Evolutionary conservation across 2,113 vertebrate genomes (phyloP).

Genomic region (Cyphomyrus discorhynchus): DNA sequence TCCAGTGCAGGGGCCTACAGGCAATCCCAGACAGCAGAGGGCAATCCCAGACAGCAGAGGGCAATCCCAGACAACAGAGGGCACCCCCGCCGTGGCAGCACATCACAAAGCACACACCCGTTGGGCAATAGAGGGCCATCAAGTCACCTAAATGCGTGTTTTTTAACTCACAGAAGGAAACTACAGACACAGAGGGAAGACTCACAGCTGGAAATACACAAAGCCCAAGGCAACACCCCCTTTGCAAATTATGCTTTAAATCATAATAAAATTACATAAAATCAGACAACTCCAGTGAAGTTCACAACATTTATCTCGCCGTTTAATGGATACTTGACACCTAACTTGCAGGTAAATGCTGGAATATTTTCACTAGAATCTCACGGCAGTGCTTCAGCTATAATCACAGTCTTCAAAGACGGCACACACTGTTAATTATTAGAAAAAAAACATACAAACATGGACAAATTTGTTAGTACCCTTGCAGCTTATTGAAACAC

Average conservation of each 20-base stretch:
- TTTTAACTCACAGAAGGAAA: neutral
- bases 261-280: neutral
- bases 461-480: too few relatives aligned
- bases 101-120: neutral
- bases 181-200: neutral
- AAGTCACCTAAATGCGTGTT: neutral
- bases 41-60: too few relatives aligned
- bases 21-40: neutral
- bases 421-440: neutral
- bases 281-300: neutral
- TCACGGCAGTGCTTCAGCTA: neutral
- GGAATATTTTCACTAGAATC: neutral
- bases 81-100: neutral
- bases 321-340: neutral
- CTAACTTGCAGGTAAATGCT: neutral
- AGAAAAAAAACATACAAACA: neutral
- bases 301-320: neutral
- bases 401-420: neutral
- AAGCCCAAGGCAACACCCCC: neutral
- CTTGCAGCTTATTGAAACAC: too few relatives aligned
- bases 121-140: neutral
- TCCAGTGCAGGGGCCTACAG: neutral
- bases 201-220: neutral
- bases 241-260: neutral
- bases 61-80: neutral